Base-by-base conservation (phyloP, 2,797 vertebrate species). In the Uromys caudimaculatus region DNA sequence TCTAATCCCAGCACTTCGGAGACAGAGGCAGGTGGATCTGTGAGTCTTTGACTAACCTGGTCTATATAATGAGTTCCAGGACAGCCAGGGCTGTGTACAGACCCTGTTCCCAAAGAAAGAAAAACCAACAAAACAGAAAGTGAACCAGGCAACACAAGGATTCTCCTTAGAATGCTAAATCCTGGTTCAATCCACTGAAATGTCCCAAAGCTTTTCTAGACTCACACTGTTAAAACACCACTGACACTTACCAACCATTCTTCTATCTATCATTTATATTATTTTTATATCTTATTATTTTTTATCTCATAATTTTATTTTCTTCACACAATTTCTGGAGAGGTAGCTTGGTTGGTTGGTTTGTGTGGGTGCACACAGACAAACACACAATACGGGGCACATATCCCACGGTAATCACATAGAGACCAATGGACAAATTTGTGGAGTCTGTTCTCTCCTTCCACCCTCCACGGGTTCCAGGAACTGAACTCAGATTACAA, bases 271-370 rank as follows among this genome's bases (percentile, higher is more conserved):
- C 38, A 47, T 58, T 44, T 16, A 29, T 67, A 90, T 85, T 88
- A 38, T 82, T 92, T 93, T 44, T 44, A 38, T 76, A 11, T 23
- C 52, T 93, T n/a, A n/a, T n/a, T n/a, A n/a, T n/a, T n/a, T n/a
- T 86, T 27, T 67, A 84, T 93, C 79, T 87, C 16, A 78, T 32
- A 27, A 27, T 67, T 92, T 85, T 85, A 50, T 85, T 92, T 92
- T 93, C 60, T 81, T 73, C 81, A 50, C 16, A 69, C 1, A 35
- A 35, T 52, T 87, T 54, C 62, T 64, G 62, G 62, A 64, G 29
- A 64, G 41, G 82, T 64, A 35, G 41, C 6, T 64, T 64, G 27
- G 81, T 6, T 41, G 23, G 23, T 13, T 47, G 62, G 21, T 50
- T 67, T 3, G 44, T 50, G 83, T 67, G 44, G 64, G 19, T 6